Conservation (phyloP, 1,140 invertebrate genomes). For the Drosophila tsacasi region DNA sequence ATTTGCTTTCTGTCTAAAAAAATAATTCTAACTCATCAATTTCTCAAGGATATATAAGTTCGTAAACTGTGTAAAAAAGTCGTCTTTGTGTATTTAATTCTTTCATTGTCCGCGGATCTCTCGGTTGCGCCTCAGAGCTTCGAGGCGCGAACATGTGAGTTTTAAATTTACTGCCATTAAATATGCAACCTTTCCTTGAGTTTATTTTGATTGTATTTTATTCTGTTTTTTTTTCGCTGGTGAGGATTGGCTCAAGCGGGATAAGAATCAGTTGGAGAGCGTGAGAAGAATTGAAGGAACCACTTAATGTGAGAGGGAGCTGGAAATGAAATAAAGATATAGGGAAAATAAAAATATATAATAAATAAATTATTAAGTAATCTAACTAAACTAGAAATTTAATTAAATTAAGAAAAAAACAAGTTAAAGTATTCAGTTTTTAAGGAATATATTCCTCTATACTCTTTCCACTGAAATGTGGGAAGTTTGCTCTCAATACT, state of each 20-base stretch:
- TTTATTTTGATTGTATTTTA: slow-evolving; percentile 20
- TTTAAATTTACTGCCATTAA: slow-evolving; percentile 59
- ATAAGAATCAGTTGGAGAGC: slow-evolving; percentile 30
- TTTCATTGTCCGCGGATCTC: slow-evolving; percentile 44
- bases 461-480: slow-evolving; percentile 2
- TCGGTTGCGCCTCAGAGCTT: slow-evolving; percentile 13
- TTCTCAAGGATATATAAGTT: fast-evolving
- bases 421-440: background rate
- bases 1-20: too few relatives aligned
- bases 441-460: background rate
- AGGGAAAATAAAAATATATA: background rate
- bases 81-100: slow-evolving; percentile 40
- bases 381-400: background rate
- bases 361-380: background rate
- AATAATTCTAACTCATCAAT: background rate
- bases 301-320: background rate
- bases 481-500: slow-evolving; percentile 20
- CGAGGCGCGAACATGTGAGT: slow-evolving; percentile 65
- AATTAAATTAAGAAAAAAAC: background rate
- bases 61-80: background rate
- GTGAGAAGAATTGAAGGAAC: slow-evolving; percentile 45
- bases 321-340: background rate
- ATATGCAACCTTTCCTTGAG: slow-evolving; percentile 39
- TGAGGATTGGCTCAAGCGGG: slow-evolving; percentile 26
- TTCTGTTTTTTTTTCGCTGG: background rate